Evolutionary conservation across 1,140 invertebrate genomes (phyloP).

Genomic region (Drosophila dunni): DNA sequence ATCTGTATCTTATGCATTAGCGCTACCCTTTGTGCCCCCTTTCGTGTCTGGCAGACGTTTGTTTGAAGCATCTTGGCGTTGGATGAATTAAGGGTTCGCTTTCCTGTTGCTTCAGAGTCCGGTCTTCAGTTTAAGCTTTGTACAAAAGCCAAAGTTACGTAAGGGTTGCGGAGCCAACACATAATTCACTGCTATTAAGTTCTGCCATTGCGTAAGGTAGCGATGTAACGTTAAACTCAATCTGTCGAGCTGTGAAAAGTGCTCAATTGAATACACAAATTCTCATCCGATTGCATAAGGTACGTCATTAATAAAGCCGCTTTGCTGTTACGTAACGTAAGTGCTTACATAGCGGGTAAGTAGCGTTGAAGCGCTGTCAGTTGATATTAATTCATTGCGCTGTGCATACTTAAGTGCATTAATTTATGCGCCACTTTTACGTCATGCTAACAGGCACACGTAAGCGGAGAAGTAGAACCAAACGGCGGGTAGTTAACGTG

Average conservation of each 20-base stretch:
- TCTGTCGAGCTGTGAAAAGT: background rate
- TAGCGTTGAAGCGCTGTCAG: background rate
- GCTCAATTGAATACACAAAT: background rate
- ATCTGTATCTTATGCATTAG: too few relatives aligned
- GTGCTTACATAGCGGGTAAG: background rate
- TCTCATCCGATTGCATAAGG: background rate
- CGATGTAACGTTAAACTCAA: background rate
- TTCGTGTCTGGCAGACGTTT: constrained; percentile 4
- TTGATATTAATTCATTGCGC: too few relatives aligned
- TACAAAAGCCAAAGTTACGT: constrained; percentile 1
- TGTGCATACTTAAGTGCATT: too few relatives aligned
- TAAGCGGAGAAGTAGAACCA: too few relatives aligned
- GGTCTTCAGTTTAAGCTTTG: background rate
- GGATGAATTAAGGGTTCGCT: constrained; percentile 4
- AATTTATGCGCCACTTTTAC: too few relatives aligned
- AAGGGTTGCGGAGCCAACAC: constrained; percentile 1
- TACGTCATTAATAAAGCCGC: background rate
- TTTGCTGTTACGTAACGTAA: background rate
- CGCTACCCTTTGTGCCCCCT: background rate
- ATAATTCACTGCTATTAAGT: background rate
- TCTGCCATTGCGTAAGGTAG: background rate
- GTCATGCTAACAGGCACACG: too few relatives aligned
- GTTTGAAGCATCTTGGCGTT: constrained; percentile 8
- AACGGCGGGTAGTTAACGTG: too few relatives aligned
- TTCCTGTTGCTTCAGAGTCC: background rate